Conservation (phyloP, 2,888 invertebrate genomes). For the Listrodromus nycthemerus region DNA sequence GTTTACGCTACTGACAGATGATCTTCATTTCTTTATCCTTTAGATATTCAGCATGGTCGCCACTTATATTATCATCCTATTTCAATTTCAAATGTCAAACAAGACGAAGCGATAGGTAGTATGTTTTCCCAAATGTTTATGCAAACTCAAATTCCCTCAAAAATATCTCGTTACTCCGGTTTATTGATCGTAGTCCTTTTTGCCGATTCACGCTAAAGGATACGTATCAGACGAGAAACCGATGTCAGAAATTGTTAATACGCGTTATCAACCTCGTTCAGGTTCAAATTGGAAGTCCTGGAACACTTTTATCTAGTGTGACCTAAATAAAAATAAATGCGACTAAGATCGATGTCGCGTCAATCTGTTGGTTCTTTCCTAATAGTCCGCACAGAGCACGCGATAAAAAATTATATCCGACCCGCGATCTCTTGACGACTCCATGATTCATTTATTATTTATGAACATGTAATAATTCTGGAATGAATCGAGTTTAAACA, state of each 20-base stretch:
- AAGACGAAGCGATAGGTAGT: background rate
- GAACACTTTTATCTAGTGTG: too few relatives aligned
- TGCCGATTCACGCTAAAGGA: too few relatives aligned
- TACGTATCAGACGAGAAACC: too few relatives aligned
- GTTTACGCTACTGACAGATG: background rate
- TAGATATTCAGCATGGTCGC: conserved; percentile 20
- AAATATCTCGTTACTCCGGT: background rate
- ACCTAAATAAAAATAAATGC: background rate
- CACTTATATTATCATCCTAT: conserved; percentile 17
- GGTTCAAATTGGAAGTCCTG: too few relatives aligned
- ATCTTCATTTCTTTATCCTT: background rate
- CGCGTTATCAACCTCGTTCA: too few relatives aligned
- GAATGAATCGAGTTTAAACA: background rate
- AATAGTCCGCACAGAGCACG: background rate
- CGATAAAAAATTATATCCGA: background rate
- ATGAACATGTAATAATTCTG: background rate
- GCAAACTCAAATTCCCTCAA: background rate
- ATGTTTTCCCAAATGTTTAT: background rate
- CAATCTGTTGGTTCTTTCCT: background rate
- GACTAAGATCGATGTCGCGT: background rate
- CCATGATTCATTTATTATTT: background rate
- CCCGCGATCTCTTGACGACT: background rate
- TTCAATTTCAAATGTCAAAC: conserved; percentile 9
- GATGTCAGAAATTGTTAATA: too few relatives aligned
- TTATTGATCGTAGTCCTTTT: background rate